Evolutionary conservation across 2,113 vertebrate genomes (phyloP).

Genomic region (Trochalopteron elliotii): DNA sequence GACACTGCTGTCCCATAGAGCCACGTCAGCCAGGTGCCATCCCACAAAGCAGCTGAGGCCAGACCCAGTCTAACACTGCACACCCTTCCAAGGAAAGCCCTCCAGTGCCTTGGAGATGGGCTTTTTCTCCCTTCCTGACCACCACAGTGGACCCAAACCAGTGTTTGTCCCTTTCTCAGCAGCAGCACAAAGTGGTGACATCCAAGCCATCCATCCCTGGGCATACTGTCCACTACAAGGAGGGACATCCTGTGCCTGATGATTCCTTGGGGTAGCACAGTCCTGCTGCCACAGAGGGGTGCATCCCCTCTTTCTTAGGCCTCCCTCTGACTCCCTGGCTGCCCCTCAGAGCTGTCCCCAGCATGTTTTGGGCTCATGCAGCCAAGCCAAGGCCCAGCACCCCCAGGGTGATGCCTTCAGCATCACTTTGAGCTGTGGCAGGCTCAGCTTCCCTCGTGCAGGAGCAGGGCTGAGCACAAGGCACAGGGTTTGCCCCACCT

Average conservation of each 20-base stretch:
- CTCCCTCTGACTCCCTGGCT: not conserved
- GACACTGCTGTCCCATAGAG: not conserved
- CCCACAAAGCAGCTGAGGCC: not conserved
- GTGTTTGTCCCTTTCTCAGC: not conserved
- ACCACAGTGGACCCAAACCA: not conserved
- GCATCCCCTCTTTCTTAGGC: not conserved
- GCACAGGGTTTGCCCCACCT: not conserved
- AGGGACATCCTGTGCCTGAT: not conserved
- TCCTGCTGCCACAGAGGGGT: not conserved
- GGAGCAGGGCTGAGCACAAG: not conserved
- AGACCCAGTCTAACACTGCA: not conserved
- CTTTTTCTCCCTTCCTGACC: not conserved
- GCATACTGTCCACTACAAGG: not conserved
- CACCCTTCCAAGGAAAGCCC: not conserved
- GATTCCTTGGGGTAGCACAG: not conserved
- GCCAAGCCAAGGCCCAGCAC: not conserved
- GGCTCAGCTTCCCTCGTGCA: not conserved
- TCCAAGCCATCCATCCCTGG: not conserved
- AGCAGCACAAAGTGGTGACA: not conserved
- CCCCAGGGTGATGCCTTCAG: not conserved
- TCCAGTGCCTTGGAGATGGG: not conserved
- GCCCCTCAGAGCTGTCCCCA: not conserved
- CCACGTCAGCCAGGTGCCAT: not conserved
- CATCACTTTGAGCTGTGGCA: not conserved
- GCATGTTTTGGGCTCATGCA: fast-evolving